Base-by-base conservation (phyloP, 2,797 vertebrate genomes). In the Halcyon chelicuti region DNA sequence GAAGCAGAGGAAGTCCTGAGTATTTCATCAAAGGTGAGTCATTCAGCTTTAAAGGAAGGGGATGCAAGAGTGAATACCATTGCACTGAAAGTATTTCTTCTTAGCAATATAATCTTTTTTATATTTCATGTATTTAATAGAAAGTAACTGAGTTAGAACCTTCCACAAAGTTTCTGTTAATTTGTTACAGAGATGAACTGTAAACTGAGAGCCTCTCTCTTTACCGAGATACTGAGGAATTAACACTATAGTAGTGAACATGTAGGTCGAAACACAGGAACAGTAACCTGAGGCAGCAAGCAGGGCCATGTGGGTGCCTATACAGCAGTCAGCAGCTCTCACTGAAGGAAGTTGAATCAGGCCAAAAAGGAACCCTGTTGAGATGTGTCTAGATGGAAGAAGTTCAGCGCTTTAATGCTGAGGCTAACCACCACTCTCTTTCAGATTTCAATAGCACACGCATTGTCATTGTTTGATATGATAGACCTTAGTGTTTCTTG, bases 1-100 rank as follows among this genome's bases (percentile, higher is more conserved):
- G 72, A 88, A 42, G 42, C 57, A 80, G 35, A n/a, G 29, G 31
- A 83, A 63, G 49, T 57, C 52, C 75, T 92, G 4, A 12, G 51
- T 86, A 20, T 77, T 90, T 82, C 61, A 74, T 88, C 72, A 67
- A 52, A 77, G 47, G 39, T 33, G 17, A 92, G 42, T 75, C 71
- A 70, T 75, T 92, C n/a, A 51, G 2, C 49, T 72, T 83, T 49
- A 54, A 83, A 88, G 28, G 35, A 85, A 91, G 26, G 6, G 23
- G 5, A 44, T 85, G n/a, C 57, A 39, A 63, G 52, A 74, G 47
- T 22, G 40, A 72, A 49, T 68, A 51, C 28, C 12, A 9, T 12
- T 72, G 46, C 44, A 40, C n/a, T 73, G 44, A 26, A 70, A 73
- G 25, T 42, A 40, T 76, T 89, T 63, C 29, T 81, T 72, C 35